phyloP scores from a whole-genome alignment of 2,888 invertebrate genomes.

The Salpingus planirostris region DNA sequence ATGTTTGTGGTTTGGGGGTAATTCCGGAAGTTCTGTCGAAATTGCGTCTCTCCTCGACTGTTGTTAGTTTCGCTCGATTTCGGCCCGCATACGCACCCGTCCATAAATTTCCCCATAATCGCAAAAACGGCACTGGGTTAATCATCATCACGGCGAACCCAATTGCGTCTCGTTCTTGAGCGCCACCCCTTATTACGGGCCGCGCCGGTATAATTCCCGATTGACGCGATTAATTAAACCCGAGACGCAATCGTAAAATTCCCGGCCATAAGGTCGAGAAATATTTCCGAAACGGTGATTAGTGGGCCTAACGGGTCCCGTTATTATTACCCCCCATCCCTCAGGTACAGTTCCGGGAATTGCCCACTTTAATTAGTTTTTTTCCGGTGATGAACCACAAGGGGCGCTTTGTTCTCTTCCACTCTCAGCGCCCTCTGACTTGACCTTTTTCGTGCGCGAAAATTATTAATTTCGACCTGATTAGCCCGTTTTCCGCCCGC shows the following conservation, averaged over 20 bases:
- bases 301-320: too few species aligned
- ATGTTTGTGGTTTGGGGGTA: too few species aligned
- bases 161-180: slow-evolving; percentile 1
- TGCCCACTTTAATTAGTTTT: slow-evolving; percentile 15
- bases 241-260: slow-evolving; percentile 16
- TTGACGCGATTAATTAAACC: slow-evolving; percentile 22
- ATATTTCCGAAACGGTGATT: slow-evolving; percentile 1
- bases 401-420: too few species aligned
- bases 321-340: slow-evolving; percentile 6
- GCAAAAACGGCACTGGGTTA: slow-evolving; percentile 12
- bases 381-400: too few species aligned
- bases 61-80: too few species aligned
- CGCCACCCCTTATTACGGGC: slow-evolving; percentile 9
- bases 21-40: too few species aligned
- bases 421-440: too few species aligned
- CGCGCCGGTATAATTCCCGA: slow-evolving; percentile 15
- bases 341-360: slow-evolving; percentile 10
- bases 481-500: too few species aligned
- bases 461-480: too few species aligned
- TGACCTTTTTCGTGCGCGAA: too few species aligned
- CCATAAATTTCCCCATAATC: slow-evolving; percentile 9
- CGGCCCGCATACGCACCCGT: too few species aligned
- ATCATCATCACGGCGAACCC: slow-evolving; percentile 8
- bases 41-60: too few species aligned
- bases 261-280: slow-evolving; percentile 9